Evolutionary conservation across 2,797 vertebrate genomes (phyloP), one percentile per base, ranked within the genome.

Genomic region (Oreonectes daqikongensis): DNA sequence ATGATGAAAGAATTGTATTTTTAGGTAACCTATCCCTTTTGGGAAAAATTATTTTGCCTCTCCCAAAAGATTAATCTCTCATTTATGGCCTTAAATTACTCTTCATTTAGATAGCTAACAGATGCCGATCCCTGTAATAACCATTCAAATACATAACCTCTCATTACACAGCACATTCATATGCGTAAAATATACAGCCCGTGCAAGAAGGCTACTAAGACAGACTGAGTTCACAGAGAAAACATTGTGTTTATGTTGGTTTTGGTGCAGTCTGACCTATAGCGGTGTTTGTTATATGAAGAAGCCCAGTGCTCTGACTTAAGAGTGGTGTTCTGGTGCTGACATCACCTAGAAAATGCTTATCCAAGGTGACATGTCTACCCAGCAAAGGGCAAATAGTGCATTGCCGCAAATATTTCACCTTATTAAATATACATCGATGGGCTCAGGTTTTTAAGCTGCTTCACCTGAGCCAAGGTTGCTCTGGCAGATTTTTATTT

Each of bases 401-500:
- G 81, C 81, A 78, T 24, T 18, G 69, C 87, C 79, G 81, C 84
- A 84, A 88, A 89, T 87, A 84, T 86, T 86, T 90, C 81, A 81
- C 86, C 88, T 87, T 88, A 90, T 93, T 91, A 92, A 92, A 91
- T 88, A 92, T 91, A 88, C 88, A 91, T 92, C 84, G 83, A 81
- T 81, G 85, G 85, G 83, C 83, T 82, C 82, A 48, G 73, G 55
- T 84, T 84, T 86, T 83, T 81, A 83, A 86, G 87, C 84, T 78
- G 69, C 61, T 69, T 50, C 82, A 89, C 86, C 87, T 83, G 84
- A 68, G 83, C 85, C 83, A 86, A 87, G 82, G 85, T 86, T 77
- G 74, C 28, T 0, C 50, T 59, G 77, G 78, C 81, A 77, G 75
- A 69, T 6, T 85, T 84, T 84, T 88, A 85, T 86, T 89, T 88